Evolutionary conservation across 2,113 vertebrate genomes (phyloP), one percentile per base, ranked within the genome.

Genomic region (Falcunculus frontatus): DNA sequence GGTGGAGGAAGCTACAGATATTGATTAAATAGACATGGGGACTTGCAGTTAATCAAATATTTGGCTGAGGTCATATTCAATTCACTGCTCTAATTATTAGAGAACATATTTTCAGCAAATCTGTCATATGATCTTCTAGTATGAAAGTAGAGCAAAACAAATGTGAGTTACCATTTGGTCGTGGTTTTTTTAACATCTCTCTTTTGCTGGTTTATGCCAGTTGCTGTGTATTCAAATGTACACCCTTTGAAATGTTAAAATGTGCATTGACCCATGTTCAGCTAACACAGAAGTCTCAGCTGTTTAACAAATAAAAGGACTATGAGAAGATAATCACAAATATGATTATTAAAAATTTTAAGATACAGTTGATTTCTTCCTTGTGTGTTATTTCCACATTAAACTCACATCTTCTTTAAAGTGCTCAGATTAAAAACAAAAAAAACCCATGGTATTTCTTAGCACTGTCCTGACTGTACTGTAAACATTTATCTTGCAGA

Each of bases 401-500:
- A 78, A 77, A 75, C 29, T 87, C 56, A 13, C 9, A 17, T 52
- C 4, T 44, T 47, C n/a, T 62, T 65, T 33, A 4, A 87, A 69
- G 35, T 46, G 32, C 37, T 65, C 57, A 63, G 46, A 65, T 84
- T 4, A 42, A 72, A 63, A 81, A 13, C 5, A 10, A 21, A 49
- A 5, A 56, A 63, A 57, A 79, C n/a, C n/a, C n/a, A n/a, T n/a
- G 2, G 8, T 49, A 47, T 90, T 77, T 64, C 33, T 73, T 41
- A 69, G 62, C 33, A 41, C 55, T 81, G n/a, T 44, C 57, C 84
- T 97, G 60, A 98, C 37, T 32, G 0, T 41, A 53, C 20, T 95
- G 67, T 94, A 85, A 96, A 92, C 95, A 42, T 94, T 94, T 97
- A 17, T 95, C 88, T 97, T 97, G 59, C 97, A 99, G 99, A 99